Conservation (phyloP, 2,113 vertebrate species). For the Syngnathoides biaculeatus region DNA sequence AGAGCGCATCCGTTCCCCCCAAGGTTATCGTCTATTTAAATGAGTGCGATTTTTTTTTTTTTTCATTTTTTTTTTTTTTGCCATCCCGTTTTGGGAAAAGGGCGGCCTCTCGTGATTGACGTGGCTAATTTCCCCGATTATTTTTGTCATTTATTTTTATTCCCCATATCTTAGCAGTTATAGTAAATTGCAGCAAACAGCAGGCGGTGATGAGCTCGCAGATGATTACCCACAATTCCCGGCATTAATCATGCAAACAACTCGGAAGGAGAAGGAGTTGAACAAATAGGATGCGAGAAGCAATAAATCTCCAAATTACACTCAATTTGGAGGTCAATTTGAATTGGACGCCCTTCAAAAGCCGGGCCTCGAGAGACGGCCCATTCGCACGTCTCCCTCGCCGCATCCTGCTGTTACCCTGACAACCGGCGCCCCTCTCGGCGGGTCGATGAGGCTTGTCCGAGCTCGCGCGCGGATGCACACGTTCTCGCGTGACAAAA, state of each 20-base stretch:
- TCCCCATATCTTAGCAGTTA: neutral
- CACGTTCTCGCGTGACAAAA: neutral
- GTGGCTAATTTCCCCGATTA: neutral
- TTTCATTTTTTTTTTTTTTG: no score
- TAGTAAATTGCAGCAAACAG: neutral
- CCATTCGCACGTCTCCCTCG: conserved; percentile 53
- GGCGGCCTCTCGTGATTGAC: neutral
- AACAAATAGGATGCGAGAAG: conserved; percentile 1
- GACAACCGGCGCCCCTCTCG: conserved; percentile 66
- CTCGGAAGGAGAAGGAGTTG: conserved; percentile 4
- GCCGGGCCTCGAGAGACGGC: conserved; percentile 30
- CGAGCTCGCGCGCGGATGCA: neutral
- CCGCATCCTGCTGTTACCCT: conserved; percentile 55
- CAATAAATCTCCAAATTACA: conserved; percentile 4
- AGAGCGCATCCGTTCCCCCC: neutral
- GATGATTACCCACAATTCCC: conserved; percentile 53
- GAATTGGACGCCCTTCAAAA: conserved; percentile 28
- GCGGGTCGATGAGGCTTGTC: conserved; percentile 58
- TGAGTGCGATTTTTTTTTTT: neutral
- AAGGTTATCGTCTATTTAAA: neutral
- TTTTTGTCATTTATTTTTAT: neutral
- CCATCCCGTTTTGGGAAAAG: neutral
- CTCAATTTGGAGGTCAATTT: conserved; percentile 8
- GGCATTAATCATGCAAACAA: conserved; percentile 34
- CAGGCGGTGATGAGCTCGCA: conserved; percentile 22